Base-by-base conservation (phyloP, 2,888 invertebrate species). In the Tipula vernalis region DNA sequence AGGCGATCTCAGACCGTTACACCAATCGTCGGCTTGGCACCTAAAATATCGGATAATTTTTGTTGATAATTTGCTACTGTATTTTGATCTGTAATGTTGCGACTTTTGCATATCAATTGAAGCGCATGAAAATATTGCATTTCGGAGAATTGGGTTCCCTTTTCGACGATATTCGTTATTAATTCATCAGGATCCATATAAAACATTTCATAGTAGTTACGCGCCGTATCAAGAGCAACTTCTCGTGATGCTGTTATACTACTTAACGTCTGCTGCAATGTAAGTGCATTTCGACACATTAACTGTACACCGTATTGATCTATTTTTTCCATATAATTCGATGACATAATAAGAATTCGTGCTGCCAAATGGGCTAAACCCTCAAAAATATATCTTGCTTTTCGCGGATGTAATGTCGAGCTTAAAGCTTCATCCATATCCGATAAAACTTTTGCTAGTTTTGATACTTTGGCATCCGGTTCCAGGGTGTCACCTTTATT, bases 341-440 rank as follows among this genome's bases (percentile, higher is more conserved):
- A 95, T 86, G 95, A 95, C 89, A 95, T 96, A 89, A 97, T 96
- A 87, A 97, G 92, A 89, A 96, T 95, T 89, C 96, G 95, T 0
- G 96, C 94, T 83, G 96, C 95, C 86, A 97, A 91, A 89, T 93
- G 93, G 2, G 98, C 98, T 41, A 99, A 92, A 0, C 98, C 98
- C 91, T 96, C 96, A 92, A 98, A 96, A 88, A 98, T 95, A 90
- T 98, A 98, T 95, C 95, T 95, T 88, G 95, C 95, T 90, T 96
- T 97, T 86, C 95, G 93, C 0, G 95, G 94, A 90, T 96, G 96
- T 85, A 97, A 91, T 88, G 95, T 95, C 12, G 95, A 94, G 86
- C 94, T 94, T 89, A 97, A 93, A 39, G 95, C 94, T 91, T 96
- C 96, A 91, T 96, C 96, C 89, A 96, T 95, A 89, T 94, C 94